phyloP scores from a whole-genome alignment of 2,113 vertebrate genomes.

The Corydoras maculifer region DNA sequence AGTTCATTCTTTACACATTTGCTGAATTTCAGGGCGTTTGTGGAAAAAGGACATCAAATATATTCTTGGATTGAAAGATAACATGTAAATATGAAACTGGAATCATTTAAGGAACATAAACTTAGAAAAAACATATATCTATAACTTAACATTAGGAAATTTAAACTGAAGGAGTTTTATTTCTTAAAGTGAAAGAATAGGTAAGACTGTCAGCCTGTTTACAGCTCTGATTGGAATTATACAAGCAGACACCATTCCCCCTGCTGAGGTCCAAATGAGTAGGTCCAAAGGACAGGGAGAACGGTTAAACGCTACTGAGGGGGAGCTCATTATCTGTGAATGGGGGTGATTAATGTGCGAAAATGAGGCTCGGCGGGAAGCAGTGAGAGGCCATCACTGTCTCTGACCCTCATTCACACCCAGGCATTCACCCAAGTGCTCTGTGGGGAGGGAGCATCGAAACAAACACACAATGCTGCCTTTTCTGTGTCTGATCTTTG shows the following conservation, averaged over 20 bases:
- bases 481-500: conserved; percentile 37
- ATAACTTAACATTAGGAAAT: too few species aligned
- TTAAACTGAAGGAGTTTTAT: conserved; percentile 9
- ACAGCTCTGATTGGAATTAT: conserved; percentile 54
- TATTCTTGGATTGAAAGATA: too few species aligned
- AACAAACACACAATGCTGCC: conserved; percentile 44
- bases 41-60: too few species aligned
- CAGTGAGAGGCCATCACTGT: conserved; percentile 55
- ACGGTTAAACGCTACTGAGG: conserved; percentile 71
- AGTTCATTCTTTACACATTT: too few species aligned
- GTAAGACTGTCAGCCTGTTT: conserved; percentile 47
- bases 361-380: conserved; percentile 68
- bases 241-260: conserved; percentile 52
- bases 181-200: conserved; percentile 31
- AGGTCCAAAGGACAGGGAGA: conserved; percentile 61
- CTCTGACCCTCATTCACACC: conserved; percentile 73
- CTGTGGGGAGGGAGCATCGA: conserved; percentile 53
- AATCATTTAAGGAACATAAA: too few species aligned
- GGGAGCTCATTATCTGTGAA: conserved; percentile 75
- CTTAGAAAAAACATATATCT: too few species aligned
- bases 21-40: too few species aligned
- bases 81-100: too few species aligned
- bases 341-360: conserved; percentile 62
- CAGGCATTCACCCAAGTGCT: conserved; percentile 65
- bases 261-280: conserved; percentile 61